Conservation (phyloP, 2,797 vertebrate species). For the Oryzias dopingdopingensis region DNA sequence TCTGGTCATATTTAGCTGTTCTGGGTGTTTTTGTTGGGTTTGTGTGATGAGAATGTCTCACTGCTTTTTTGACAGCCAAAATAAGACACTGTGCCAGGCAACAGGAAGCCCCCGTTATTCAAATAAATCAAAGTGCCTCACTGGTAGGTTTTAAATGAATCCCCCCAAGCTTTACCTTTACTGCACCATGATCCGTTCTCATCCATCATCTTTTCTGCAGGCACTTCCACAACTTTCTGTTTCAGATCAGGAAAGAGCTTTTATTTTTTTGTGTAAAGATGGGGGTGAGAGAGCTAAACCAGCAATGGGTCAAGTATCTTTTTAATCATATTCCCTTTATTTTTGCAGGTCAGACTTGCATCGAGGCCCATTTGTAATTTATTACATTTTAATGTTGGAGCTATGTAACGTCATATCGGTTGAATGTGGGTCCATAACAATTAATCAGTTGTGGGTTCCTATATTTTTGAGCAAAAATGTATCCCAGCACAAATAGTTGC, state of each 20-base stretch:
- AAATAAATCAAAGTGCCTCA: slow-evolving; percentile 60
- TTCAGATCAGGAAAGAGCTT: slow-evolving; percentile 6
- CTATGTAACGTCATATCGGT: slow-evolving; percentile 55
- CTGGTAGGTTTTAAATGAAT: slow-evolving; percentile 28
- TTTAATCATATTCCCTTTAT: slow-evolving; percentile 44
- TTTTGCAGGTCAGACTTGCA: slow-evolving; percentile 19
- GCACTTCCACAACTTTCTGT: slow-evolving; percentile 1
- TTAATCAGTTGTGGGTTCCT: slow-evolving; percentile 47
- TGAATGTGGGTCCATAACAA: slow-evolving; percentile 35
- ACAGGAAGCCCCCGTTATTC: slow-evolving; percentile 7
- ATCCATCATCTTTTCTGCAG: slow-evolving; percentile 1
- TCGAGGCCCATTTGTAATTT: slow-evolving; percentile 13
- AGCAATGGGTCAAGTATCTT: slow-evolving; percentile 26
- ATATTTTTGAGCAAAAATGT: slow-evolving; percentile 9
- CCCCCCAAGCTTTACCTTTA: slow-evolving; percentile 3
- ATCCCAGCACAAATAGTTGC: neutral
- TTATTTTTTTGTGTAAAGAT: slow-evolving; percentile 19
- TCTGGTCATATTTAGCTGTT: slow-evolving; percentile 3
- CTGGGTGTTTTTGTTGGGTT: slow-evolving; percentile 21
- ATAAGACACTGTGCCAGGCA: slow-evolving; percentile 57
- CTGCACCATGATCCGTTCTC: neutral
- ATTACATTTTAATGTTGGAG: slow-evolving; percentile 18
- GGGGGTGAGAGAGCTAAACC: slow-evolving; percentile 18
- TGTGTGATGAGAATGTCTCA: slow-evolving; percentile 19
- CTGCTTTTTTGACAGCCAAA: slow-evolving; percentile 21